Evolutionary conservation across 2,797 vertebrate species (phyloP), one percentile per base, ranked within the genome.

Genomic region (Myotis pilosus): DNA sequence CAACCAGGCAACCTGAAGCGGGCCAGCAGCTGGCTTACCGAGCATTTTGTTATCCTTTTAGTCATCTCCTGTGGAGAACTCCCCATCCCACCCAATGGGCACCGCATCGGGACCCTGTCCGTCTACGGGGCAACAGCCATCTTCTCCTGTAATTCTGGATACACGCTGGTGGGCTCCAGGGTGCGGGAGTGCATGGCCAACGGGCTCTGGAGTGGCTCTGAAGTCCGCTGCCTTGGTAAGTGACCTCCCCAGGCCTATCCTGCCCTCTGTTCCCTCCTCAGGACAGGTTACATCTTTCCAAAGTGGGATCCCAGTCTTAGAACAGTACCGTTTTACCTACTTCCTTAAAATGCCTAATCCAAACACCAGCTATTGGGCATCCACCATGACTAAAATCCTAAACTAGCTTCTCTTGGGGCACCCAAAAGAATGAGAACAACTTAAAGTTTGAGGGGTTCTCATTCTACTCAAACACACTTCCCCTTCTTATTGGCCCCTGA

Each of bases 71-170:
- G 99, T 0, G 99, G 99, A 88, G 99, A 99, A 68, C 98, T 99
- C 85, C 99, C 99, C 0, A 98, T 98, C 1, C 99, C 99, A 4
- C 99, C 99, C 1, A 99, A 99, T 3, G 99, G 99, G 60, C 99
- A 99, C 98, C 99, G 99, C 97, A 99, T 99, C 3, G 99, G 99
- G 88, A 99, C 99, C 0, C 95, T 99, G 93, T 99, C 99, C n/a
- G 98, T 98, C 62, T 99, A 99, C 0, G 99, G 99, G 71, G 99
- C 99, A 13, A 99, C 99, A 0, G 99, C 99, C 94, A 99, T 99
- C 98, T 99, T 99, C 98, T 99, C 99, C 97, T 99, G 99, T 98
- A 99, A 99, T 97, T 99, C 99, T 0, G 99, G 99, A 47, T 99
- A 99, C 93, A 99, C 99, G 0, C 98, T 99, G 97, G 99, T 99